Evolutionary conservation across 2,797 vertebrate species (phyloP).

Genomic region (Chrysocyon brachyurus): DNA sequence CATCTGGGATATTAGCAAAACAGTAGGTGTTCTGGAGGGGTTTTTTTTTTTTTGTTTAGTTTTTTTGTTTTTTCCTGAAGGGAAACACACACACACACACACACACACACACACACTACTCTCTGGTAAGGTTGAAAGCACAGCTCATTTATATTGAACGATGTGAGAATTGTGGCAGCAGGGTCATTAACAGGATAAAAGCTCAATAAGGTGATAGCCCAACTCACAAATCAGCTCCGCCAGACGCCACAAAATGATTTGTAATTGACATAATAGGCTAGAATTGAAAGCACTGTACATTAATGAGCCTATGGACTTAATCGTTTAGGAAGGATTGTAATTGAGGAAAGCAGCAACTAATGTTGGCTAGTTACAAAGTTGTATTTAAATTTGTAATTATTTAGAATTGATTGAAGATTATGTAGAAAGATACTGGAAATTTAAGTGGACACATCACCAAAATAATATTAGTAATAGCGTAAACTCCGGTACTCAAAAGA

Average conservation of each 20-base stretch:
- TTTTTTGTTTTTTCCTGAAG: background rate
- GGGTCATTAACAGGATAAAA: slow-evolving; percentile 76
- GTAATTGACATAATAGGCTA: slow-evolving; percentile 65
- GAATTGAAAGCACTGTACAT: slow-evolving; percentile 68
- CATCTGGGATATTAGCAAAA: slow-evolving; percentile 28
- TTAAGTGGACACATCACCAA: slow-evolving; percentile 3
- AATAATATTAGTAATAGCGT: background rate
- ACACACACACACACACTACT: background rate
- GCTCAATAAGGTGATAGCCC: slow-evolving; percentile 72
- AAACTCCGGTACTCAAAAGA: background rate
- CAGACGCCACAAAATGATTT: slow-evolving; percentile 67
- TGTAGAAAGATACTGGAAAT: slow-evolving; percentile 31
- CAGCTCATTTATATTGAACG: slow-evolving; percentile 67
- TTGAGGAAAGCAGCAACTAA: slow-evolving; percentile 70
- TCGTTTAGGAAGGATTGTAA: slow-evolving; percentile 69
- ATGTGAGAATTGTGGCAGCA: slow-evolving; percentile 52
- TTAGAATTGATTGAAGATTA: slow-evolving; percentile 68
- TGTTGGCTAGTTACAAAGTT: slow-evolving; percentile 70
- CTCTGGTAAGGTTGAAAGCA: slow-evolving; percentile 1
- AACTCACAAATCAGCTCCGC: slow-evolving; percentile 77
- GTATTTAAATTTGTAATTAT: slow-evolving; percentile 74
- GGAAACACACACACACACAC: background rate
- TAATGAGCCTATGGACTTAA: slow-evolving; percentile 27
- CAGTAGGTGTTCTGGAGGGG: background rate
- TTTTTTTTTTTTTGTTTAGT: background rate